Percentiles rank a stretch among this genome's conserved stretches.
phyloP scores from a whole-genome alignment of 2,797 vertebrate species.

The Sebastes diaconus region DNA sequence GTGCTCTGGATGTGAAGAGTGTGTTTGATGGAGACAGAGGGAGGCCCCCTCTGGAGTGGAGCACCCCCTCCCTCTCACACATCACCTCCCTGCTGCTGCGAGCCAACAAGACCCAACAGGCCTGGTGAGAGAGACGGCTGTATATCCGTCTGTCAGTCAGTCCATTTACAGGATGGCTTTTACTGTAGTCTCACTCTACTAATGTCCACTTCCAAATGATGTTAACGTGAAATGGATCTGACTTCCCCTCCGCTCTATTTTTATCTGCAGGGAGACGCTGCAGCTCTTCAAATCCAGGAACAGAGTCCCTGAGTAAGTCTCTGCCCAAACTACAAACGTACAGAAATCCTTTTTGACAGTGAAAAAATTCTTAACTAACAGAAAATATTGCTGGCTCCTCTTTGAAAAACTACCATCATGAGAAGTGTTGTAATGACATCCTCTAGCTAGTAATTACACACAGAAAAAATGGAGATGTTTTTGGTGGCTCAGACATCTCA shows the following conservation, averaged over 20 bases:
- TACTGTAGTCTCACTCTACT: background rate
- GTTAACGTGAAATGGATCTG: background rate
- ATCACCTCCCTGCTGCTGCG: constrained; percentile 82
- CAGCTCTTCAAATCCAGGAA: constrained; percentile 84
- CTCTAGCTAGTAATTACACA: background rate
- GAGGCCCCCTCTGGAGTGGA: constrained; percentile 73
- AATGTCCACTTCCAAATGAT: background rate
- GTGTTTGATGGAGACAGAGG: constrained; percentile 53
- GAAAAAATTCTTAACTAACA: background rate
- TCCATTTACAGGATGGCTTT: background rate
- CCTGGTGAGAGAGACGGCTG: constrained; percentile 82
- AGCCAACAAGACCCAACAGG: constrained; percentile 81
- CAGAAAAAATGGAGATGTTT: background rate
- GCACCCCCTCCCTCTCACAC: constrained; percentile 67
- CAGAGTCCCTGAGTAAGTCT: constrained; percentile 87
- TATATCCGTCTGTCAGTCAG: background rate
- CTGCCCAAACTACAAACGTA: background rate
- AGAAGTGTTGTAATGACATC: background rate
- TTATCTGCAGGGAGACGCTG: constrained; percentile 85
- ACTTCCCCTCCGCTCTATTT: background rate
- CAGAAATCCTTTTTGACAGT: background rate
- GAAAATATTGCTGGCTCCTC: background rate
- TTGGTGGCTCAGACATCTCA: background rate
- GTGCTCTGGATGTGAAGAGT: constrained; percentile 86
- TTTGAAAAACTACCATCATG: background rate